A percentile compares a stretch with the other conserved stretches of the same genome.
Evolutionary conservation across 2,888 invertebrate genomes (phyloP).

Genomic region (Anthophora plumipes): DNA sequence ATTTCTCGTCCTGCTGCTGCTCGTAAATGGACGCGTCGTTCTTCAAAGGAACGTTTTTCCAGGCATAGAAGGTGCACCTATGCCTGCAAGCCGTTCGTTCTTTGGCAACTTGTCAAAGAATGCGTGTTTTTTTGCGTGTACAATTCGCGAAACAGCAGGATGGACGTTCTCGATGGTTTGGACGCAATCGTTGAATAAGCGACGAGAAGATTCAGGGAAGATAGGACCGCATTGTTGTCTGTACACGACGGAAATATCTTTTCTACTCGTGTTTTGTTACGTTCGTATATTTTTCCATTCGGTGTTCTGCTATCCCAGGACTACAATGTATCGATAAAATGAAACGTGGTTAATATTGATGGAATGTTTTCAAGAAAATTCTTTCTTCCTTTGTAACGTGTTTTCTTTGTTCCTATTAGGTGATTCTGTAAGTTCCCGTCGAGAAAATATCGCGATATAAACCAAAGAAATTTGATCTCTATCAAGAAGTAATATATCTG

Average conservation of each 20-base stretch:
- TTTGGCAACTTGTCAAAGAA: slow-evolving; percentile 56
- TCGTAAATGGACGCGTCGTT: slow-evolving; percentile 37
- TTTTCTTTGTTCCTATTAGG: no score
- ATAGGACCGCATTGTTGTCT: background rate
- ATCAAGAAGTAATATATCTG: no score
- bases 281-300: background rate
- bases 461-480: no score
- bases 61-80: background rate
- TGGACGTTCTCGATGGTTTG: background rate
- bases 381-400: background rate
- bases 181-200: slow-evolving; percentile 5
- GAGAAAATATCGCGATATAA: no score
- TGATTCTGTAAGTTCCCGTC: no score
- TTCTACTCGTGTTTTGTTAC: background rate
- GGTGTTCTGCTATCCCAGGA: background rate
- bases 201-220: slow-evolving; percentile 3
- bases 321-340: no score
- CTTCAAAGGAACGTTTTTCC: slow-evolving; percentile 49
- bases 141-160: background rate
- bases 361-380: background rate
- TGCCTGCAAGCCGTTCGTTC: background rate
- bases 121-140: slow-evolving; percentile 16
- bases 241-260: background rate
- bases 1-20: slow-evolving; percentile 26
- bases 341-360: no score